Percentiles rank a stretch among this genome's conserved stretches.
Evolutionary conservation across 2,797 vertebrate species (phyloP).

Genomic region (Coracias cyanogaster): DNA sequence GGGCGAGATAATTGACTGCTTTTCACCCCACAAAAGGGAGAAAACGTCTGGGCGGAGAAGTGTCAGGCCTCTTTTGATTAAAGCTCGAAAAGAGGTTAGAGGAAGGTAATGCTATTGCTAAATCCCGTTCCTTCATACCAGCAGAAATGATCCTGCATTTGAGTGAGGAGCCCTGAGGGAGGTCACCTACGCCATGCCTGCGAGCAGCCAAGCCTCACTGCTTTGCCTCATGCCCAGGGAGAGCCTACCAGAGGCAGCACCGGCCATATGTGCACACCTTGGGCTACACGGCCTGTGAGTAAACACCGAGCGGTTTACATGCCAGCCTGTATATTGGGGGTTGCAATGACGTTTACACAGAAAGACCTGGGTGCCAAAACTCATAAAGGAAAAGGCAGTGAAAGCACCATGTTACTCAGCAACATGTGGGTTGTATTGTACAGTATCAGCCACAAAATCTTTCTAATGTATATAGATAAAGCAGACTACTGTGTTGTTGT

Average conservation of each 20-base stretch:
- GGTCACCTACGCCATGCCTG: accelerated
- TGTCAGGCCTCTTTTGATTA: background rate
- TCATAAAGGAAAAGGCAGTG: background rate
- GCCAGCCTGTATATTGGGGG: background rate
- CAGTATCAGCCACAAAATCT: background rate
- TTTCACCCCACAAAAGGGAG: background rate
- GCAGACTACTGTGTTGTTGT: background rate
- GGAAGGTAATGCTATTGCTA: background rate
- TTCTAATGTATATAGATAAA: background rate
- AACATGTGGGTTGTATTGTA: background rate
- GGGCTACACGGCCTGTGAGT: accelerated
- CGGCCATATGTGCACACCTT: accelerated
- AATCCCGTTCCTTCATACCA: background rate
- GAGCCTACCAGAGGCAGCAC: no score
- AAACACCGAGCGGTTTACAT: accelerated
- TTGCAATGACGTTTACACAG: background rate
- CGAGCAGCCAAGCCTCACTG: background rate
- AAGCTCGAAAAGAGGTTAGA: background rate
- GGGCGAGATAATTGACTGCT: accelerated
- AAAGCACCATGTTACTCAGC: background rate
- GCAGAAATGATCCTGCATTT: background rate
- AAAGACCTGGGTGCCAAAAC: background rate
- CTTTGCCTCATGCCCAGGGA: accelerated
- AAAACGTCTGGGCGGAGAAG: background rate
- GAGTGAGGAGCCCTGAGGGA: accelerated